phyloP scores from a whole-genome alignment of 2,113 vertebrate species.

The Pachypanchax playfairii region DNA sequence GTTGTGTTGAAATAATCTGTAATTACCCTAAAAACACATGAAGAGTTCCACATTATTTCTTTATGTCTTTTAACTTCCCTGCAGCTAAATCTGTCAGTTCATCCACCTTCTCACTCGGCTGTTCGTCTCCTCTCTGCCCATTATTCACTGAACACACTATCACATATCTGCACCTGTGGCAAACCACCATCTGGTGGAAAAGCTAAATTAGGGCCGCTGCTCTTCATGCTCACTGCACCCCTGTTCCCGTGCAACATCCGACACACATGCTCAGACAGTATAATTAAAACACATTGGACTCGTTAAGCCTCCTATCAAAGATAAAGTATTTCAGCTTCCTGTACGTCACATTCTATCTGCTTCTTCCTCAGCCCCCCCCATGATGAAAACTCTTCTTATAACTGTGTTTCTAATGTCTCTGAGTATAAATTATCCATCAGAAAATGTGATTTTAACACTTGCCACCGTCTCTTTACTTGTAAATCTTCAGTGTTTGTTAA shows the following conservation, averaged over 20 bases:
- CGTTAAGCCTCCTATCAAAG: conserved; percentile 37
- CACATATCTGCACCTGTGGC: conserved; percentile 60
- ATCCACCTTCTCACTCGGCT: conserved; percentile 30
- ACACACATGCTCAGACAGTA: conserved; percentile 47
- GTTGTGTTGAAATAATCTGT: conserved; percentile 4
- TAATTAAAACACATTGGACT: conserved; percentile 63
- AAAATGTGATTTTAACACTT: conserved; percentile 62
- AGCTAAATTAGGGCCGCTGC: conserved; percentile 55
- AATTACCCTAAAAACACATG: conserved; percentile 12
- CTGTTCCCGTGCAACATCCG: conserved; percentile 36
- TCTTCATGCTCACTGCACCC: conserved; percentile 59
- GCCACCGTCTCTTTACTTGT: conserved; percentile 58
- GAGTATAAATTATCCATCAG: conserved; percentile 56
- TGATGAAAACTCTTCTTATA: conserved; percentile 36
- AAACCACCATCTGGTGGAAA: conserved; percentile 62
- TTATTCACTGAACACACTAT: conserved; percentile 53
- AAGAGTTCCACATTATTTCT: not conserved
- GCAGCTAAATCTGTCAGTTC: conserved; percentile 12
- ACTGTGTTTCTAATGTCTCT: conserved; percentile 56
- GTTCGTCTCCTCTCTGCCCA: conserved; percentile 34
- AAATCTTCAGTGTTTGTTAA: conserved; percentile 54
- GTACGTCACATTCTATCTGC: not conserved
- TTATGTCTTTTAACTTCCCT: conserved; percentile 11
- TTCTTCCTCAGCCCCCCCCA: not conserved
- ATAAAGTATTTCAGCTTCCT: conserved; percentile 21